These are phyloP conservation scores for Branchellion lobata DNA, from an alignment of 2,888 invertebrate genomes.

Conservation along the genomic window DNA sequence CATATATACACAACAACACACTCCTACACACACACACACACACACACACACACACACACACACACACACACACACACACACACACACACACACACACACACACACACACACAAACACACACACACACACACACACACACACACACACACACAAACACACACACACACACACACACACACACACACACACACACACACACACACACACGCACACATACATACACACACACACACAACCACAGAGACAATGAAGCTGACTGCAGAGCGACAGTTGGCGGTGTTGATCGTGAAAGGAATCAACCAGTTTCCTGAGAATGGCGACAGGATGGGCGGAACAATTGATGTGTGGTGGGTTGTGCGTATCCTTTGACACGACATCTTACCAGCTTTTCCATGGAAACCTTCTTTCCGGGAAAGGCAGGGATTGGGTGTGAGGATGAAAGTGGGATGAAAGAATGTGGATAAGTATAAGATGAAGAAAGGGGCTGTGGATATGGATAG, in stretches of 20 bases:
- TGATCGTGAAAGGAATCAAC: slow-evolving; percentile 95
- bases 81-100: too few species aligned
- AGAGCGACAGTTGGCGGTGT: slow-evolving; percentile 73
- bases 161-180: too few species aligned
- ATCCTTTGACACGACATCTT: slow-evolving; percentile 59
- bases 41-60: too few species aligned
- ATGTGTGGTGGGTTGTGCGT: slow-evolving; percentile 99
- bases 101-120: background rate
- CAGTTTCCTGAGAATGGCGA: slow-evolving; percentile 91
- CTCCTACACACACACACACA: background rate
- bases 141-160: too few species aligned
- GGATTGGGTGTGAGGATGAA: too few species aligned
- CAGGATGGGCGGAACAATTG: slow-evolving; percentile 82
- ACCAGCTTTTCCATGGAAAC: too few species aligned
- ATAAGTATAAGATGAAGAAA: background rate
- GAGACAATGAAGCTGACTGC: slow-evolving; percentile 74
- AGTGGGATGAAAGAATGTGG: background rate
- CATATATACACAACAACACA: background rate
- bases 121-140: background rate
- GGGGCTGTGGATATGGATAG: too few species aligned
- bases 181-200: too few species aligned
- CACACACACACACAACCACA: too few species aligned
- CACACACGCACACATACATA: too few species aligned
- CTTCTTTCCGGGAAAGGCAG: too few species aligned
- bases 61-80: too few species aligned